Evolutionary conservation across 2,797 vertebrate genomes (phyloP).

Genomic region (Columba guinea): DNA sequence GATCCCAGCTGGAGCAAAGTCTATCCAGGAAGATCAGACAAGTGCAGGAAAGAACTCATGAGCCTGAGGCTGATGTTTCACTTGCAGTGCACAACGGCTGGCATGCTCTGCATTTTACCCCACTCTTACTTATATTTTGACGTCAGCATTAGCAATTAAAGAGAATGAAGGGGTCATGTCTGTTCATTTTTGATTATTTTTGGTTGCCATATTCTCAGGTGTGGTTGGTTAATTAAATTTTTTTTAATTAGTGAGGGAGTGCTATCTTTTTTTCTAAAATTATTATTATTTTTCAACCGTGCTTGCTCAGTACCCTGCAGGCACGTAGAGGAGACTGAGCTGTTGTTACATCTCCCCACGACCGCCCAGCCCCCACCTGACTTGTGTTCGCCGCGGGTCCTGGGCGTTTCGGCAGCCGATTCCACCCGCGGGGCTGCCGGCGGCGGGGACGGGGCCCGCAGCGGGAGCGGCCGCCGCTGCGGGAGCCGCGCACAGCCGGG

Average conservation of each 20-base stretch:
- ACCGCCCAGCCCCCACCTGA: background rate
- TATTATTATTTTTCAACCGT: rapidly evolving
- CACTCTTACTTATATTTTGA: background rate
- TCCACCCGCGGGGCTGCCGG: no score
- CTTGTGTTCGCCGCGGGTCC: background rate
- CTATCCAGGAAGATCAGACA: background rate
- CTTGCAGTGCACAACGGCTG: no score
- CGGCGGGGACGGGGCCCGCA: background rate
- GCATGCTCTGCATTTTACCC: background rate
- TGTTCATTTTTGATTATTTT: background rate
- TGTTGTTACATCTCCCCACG: rapidly evolving
- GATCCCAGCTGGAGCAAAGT: background rate
- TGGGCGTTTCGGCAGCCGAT: rapidly evolving
- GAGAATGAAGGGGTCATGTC: rapidly evolving
- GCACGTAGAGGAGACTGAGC: rapidly evolving
- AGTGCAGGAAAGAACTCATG: rapidly evolving
- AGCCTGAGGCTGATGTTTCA: background rate
- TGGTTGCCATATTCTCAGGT: background rate
- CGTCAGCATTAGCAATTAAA: rapidly evolving
- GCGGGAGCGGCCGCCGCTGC: background rate
- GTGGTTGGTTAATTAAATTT: background rate
- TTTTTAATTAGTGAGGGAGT: no score
- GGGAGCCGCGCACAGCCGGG: background rate
- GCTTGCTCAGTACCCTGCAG: rapidly evolving
- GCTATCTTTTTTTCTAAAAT: rapidly evolving